Conservation (phyloP, 1,140 invertebrate species). For the Cephus cinctus region DNA sequence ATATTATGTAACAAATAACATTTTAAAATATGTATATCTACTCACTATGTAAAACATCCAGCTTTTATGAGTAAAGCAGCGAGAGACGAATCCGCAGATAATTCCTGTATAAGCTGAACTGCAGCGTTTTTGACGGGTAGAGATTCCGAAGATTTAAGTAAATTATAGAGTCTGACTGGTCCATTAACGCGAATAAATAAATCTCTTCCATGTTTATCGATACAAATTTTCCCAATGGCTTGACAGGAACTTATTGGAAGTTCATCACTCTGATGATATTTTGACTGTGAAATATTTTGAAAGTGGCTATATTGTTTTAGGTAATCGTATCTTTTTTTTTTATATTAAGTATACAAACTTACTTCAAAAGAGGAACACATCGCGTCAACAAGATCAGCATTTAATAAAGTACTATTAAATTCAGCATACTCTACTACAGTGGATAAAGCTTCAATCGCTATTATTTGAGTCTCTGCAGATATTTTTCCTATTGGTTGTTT, state of each 20-base stretch:
- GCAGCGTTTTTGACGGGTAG: slow-evolving; percentile 31
- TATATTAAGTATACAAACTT: slow-evolving; percentile 9
- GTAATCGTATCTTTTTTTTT: too few species aligned
- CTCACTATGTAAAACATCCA: slow-evolving; percentile 39
- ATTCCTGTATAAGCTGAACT: slow-evolving; percentile 29
- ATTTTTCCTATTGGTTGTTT: slow-evolving; percentile 17
- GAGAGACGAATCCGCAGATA: slow-evolving; percentile 26
- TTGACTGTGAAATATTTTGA: slow-evolving; percentile 16
- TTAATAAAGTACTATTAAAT: slow-evolving; percentile 14
- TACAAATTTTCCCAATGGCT: slow-evolving; percentile 24
- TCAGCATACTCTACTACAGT: slow-evolving; percentile 19
- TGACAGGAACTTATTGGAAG: slow-evolving; percentile 35
- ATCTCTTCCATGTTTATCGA: slow-evolving; percentile 16
- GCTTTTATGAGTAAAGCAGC: slow-evolving; percentile 29
- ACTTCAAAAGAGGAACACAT: slow-evolving; percentile 32
- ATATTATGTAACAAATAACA: slow-evolving; percentile 4
- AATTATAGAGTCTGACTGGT: slow-evolving; percentile 19
- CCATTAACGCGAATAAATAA: slow-evolving; percentile 21
- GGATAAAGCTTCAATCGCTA: slow-evolving; percentile 21
- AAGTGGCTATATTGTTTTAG: too few species aligned
- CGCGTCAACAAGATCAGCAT: slow-evolving; percentile 20
- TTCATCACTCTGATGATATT: slow-evolving; percentile 23
- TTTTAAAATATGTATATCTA: background rate
- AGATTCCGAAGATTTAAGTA: slow-evolving; percentile 21
- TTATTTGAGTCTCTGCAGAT: slow-evolving; percentile 24